Percentiles rank a stretch among this genome's conserved stretches.
Conservation (phyloP, 2,888 invertebrate species). For the Tetrapedia diversipes region DNA sequence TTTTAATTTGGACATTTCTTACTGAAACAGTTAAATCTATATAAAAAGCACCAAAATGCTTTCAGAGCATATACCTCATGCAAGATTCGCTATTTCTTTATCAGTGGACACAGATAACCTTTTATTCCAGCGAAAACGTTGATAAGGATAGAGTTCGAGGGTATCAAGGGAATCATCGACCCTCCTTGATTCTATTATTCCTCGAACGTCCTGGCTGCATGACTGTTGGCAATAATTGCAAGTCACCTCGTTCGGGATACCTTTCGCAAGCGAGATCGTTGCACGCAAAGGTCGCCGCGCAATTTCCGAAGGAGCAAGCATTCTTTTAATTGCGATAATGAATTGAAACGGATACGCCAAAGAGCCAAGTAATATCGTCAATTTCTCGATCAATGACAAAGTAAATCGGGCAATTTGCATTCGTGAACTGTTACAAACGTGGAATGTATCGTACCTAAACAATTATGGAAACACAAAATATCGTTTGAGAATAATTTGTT, state of each 20-base stretch:
- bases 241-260: constrained; percentile 62
- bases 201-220: constrained; percentile 36
- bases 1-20: no score
- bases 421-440: not conserved
- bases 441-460: no score
- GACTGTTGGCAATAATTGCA: constrained; percentile 69
- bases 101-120: not conserved
- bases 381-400: constrained; percentile 8
- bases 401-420: constrained; percentile 10
- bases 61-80: not conserved
- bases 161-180: constrained; percentile 46
- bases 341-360: constrained; percentile 14
- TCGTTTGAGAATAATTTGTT: no score
- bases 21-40: no score
- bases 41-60: no score
- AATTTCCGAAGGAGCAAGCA: constrained; percentile 55
- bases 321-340: constrained; percentile 59
- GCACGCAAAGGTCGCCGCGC: constrained; percentile 66
- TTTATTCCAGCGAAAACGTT: not conserved
- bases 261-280: constrained; percentile 59
- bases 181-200: constrained; percentile 35
- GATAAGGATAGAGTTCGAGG: not conserved
- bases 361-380: not conserved
- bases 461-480: no score
- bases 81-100: not conserved